phyloP scores from a whole-genome alignment of 2,113 vertebrate species.

The Helogale parvula region DNA sequence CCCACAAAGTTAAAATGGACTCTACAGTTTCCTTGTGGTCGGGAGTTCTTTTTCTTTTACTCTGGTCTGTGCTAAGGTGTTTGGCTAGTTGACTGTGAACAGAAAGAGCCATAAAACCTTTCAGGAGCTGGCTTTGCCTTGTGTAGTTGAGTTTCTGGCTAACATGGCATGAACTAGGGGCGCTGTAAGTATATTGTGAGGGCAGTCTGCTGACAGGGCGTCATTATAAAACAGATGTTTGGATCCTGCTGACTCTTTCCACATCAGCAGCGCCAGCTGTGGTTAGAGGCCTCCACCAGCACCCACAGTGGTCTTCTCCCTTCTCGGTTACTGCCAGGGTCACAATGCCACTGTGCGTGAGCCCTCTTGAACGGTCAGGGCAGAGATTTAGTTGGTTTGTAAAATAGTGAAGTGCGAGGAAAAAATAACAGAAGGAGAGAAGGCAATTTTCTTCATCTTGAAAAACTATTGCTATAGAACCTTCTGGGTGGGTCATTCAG shows the following conservation, averaged over 20 bases:
- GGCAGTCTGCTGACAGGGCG: background rate
- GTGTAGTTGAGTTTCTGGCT: background rate
- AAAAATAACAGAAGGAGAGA: background rate
- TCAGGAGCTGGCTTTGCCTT: background rate
- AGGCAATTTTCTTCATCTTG: background rate
- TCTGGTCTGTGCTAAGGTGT: background rate
- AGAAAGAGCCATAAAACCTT: background rate
- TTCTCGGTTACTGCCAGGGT: background rate
- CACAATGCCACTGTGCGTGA: rapidly evolving
- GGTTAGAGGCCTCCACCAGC: too few species aligned
- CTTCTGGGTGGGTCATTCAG: background rate
- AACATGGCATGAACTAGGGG: background rate
- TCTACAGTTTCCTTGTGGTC: background rate
- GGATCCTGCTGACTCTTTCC: background rate
- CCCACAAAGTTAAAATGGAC: background rate
- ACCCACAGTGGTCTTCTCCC: background rate
- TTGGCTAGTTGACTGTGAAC: background rate
- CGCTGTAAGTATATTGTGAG: background rate
- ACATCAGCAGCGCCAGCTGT: background rate
- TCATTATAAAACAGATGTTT: background rate
- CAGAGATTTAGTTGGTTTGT: background rate
- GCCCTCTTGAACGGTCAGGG: background rate
- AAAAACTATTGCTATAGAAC: background rate
- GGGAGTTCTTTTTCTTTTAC: background rate
- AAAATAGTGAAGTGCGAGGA: background rate